Percentiles rank a stretch among this genome's conserved stretches.
These are phyloP conservation scores for Carollia perspicillata DNA, from an alignment of 2,113 vertebrate species.

Conservation along the genomic window DNA sequence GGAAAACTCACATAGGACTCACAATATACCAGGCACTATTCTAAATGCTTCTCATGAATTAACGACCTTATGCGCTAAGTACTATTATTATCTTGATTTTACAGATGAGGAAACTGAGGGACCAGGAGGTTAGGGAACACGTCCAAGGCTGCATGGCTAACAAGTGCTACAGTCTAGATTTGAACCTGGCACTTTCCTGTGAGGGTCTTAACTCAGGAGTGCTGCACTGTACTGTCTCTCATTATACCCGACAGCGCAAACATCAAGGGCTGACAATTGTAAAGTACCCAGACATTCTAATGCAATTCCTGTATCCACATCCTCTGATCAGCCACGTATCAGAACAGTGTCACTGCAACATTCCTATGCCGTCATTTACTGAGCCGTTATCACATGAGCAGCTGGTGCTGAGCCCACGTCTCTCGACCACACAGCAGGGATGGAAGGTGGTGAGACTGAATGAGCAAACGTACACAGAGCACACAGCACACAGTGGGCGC, in stretches of 20 bases:
- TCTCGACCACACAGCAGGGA: not conserved
- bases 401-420: not conserved
- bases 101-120: not conserved
- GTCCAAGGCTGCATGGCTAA: not conserved
- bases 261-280: too few relatives aligned
- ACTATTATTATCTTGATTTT: not conserved
- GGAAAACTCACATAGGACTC: not conserved
- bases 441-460: not conserved
- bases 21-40: not conserved
- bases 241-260: accelerated
- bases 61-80: not conserved
- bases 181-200: not conserved
- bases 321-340: not conserved
- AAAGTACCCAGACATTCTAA: not conserved
- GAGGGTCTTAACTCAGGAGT: not conserved
- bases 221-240: not conserved
- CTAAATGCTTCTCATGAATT: not conserved
- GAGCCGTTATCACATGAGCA: not conserved
- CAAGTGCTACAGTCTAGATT: not conserved
- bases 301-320: not conserved
- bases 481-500: not conserved
- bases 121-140: not conserved
- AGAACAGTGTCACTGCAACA: not conserved
- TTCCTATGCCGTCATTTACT: not conserved
- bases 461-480: accelerated